Evolutionary conservation across 2,113 vertebrate species (phyloP).

Genomic region (Bos javanicus): DNA sequence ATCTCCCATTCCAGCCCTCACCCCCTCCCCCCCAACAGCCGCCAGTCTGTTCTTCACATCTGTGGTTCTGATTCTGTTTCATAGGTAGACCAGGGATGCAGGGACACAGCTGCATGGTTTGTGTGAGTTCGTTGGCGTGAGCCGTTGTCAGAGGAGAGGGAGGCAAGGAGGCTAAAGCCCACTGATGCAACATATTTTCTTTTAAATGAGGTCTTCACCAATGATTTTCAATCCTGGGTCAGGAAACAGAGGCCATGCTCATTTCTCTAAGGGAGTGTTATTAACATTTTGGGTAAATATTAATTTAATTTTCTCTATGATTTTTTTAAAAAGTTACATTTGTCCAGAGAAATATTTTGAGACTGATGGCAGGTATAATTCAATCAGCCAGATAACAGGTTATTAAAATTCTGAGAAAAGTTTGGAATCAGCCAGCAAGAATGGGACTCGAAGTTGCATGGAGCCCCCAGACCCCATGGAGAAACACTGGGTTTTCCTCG

Average conservation of each 20-base stretch:
- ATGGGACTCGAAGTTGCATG: not conserved
- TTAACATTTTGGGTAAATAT: not conserved
- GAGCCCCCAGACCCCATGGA: not conserved
- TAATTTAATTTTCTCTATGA: not conserved
- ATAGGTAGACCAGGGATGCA: not conserved
- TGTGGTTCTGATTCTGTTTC: not conserved
- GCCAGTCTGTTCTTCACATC: not conserved
- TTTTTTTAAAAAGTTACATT: not conserved
- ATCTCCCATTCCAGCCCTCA: not conserved
- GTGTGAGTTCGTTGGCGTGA: not conserved
- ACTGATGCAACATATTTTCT: not conserved
- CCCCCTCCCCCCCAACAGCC: rapidly evolving
- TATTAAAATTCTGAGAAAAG: not conserved
- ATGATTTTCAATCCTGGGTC: not conserved
- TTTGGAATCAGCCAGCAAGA: not conserved
- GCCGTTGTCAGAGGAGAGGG: not conserved
- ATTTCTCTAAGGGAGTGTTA: not conserved
- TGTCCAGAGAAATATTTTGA: not conserved
- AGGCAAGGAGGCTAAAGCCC: not conserved
- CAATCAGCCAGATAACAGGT: not conserved
- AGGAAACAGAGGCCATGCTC: not conserved
- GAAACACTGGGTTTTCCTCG: not conserved
- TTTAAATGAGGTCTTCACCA: not conserved
- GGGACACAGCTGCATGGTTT: not conserved
- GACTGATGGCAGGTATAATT: not conserved